Conservation (phyloP, 2,888 invertebrate genomes). For the Sarcophaga caerulescens region DNA sequence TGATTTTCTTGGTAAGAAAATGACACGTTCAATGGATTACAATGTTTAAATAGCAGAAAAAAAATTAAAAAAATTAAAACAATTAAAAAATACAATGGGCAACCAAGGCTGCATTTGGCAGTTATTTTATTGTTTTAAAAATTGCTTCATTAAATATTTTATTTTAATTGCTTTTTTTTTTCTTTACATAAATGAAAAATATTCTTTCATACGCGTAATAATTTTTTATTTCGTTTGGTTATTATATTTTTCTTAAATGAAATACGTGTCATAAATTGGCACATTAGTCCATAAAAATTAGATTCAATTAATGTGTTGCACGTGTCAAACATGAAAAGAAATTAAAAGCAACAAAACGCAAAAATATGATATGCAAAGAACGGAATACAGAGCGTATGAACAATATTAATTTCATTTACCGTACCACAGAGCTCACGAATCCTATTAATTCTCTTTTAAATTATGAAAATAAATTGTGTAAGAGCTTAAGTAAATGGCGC, state of each 20-base stretch:
- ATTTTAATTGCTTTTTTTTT: too few species aligned
- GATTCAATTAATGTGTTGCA: constrained; percentile 18
- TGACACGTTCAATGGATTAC: too few species aligned
- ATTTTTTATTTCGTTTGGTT: too few species aligned
- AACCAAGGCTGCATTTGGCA: too few species aligned
- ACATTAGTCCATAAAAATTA: constrained; percentile 5
- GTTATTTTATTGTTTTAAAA: too few species aligned
- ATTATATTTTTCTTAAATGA: neutral
- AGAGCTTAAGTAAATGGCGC: neutral
- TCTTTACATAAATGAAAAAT: too few species aligned
- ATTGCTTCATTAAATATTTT: too few species aligned
- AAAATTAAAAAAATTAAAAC: too few species aligned
- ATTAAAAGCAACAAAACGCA: neutral
- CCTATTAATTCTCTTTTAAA: neutral
- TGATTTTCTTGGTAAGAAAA: too few species aligned
- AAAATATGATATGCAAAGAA: neutral
- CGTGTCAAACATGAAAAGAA: constrained; percentile 7
- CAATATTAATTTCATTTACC: constrained; percentile 3
- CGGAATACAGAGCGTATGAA: neutral
- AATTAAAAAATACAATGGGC: too few species aligned
- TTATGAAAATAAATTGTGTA: constrained; percentile 7
- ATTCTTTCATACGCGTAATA: too few species aligned
- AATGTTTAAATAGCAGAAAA: too few species aligned
- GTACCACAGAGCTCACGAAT: neutral
- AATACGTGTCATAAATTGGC: constrained; percentile 3